Conservation (phyloP, 1,140 invertebrate species). For the Amyelois transitella region DNA sequence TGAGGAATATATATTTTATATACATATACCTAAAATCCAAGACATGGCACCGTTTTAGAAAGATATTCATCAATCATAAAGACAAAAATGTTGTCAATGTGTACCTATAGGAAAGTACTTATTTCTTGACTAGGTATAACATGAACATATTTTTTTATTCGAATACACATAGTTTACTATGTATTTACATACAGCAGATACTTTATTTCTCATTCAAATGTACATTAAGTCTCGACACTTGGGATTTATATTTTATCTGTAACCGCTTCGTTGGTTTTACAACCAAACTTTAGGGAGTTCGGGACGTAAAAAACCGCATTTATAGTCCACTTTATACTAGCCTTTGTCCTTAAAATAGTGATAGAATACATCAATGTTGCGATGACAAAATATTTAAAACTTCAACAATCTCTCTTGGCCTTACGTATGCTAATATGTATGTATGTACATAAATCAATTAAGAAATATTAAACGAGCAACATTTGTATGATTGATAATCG, state of each 20-base stretch:
- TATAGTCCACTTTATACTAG: neutral
- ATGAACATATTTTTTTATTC: neutral
- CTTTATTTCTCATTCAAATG: neutral
- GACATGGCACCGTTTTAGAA: too few relatives aligned
- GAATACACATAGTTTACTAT: neutral
- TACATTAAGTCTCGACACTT: neutral
- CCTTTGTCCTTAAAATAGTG: neutral
- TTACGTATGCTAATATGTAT: too few relatives aligned
- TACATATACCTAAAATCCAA: too few relatives aligned
- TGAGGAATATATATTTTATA: too few relatives aligned
- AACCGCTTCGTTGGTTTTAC: constrained; percentile 57
- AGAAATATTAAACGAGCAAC: too few relatives aligned
- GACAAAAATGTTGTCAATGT: too few relatives aligned
- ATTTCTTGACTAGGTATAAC: neutral
- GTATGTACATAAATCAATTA: too few relatives aligned
- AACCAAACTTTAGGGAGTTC: constrained; percentile 40
- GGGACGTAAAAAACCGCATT: constrained; percentile 31
- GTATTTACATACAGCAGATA: neutral
- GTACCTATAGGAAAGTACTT: neutral
- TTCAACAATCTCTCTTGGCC: too few relatives aligned
- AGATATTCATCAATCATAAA: too few relatives aligned
- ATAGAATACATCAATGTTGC: neutral
- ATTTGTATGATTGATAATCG: too few relatives aligned
- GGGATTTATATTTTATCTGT: constrained; percentile 61
- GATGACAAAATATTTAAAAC: neutral